Base-by-base conservation (phyloP, 2,888 invertebrate genomes). In the Nineta flava region DNA sequence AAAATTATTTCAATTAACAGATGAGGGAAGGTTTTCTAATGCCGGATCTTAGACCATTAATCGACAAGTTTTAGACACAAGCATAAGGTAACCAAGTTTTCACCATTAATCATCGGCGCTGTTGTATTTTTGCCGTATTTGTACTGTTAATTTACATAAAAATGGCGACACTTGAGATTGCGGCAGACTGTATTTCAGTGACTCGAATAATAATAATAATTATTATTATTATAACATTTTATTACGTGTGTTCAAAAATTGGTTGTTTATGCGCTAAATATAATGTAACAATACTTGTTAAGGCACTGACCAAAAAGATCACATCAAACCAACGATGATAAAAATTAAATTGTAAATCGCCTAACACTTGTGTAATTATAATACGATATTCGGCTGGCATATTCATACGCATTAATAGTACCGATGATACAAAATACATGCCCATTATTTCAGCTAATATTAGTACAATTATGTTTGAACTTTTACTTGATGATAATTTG, bases 271-370 rank as follows among this genome's bases (percentile, higher is more conserved):
- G 94, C 12, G 96, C 94, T 57, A 99, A 72, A 71, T 96, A 97
- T 50, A 99, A 70, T 54, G 97, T 94, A 54, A 87, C 83, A 59
- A 99, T 96, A 54, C 94, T 95, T 13, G 93, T 90, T 38, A 99
- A 67, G 0, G 99, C 97, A 62, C 94, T 94, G 19, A 99, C 87
- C 52, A 99, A 73, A 66, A 99, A 99, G 63, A 99, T 99, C 4
- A 99, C 97, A 67, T 99, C 99, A 66, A 99, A 99, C 99, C 99
- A 99, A 52, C 99, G 78, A 65, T 99, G 99, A 64, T 99, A 99
- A 73, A 99, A 99, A 65, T 92, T 95, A 61, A 99, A 99, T 66
- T 99, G 96, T 53, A 99, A 70, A 63, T 96, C 96, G 1, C 97
- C 99, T 15, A 99, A 68, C 1, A 99, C 97, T 72, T 86, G 79